phyloP scores from a whole-genome alignment of 2,113 vertebrate species.

The Tympanuchus pallidicinctus region DNA sequence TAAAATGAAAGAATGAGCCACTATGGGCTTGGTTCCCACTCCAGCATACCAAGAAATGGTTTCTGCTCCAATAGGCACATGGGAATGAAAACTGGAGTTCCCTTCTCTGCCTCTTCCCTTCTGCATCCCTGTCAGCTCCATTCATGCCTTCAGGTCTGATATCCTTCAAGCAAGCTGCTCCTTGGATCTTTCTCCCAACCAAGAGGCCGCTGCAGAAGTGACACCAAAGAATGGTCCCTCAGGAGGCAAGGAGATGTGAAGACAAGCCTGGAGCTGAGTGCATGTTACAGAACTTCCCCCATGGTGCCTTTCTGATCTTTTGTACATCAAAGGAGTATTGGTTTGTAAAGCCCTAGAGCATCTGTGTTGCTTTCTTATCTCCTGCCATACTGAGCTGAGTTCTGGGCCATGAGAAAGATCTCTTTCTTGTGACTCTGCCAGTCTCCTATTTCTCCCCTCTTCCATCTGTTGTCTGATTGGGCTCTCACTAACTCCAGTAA shows the following conservation, averaged over 20 bases:
- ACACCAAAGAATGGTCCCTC: neutral
- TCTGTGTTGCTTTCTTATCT: neutral
- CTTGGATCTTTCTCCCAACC: neutral
- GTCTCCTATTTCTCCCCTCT: neutral
- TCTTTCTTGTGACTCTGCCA: neutral
- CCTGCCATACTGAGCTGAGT: neutral
- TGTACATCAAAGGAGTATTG: neutral
- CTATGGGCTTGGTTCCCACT: neutral
- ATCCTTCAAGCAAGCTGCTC: neutral
- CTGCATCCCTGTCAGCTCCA: neutral
- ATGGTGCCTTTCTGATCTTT: neutral
- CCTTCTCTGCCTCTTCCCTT: neutral
- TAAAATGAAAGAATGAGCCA: neutral
- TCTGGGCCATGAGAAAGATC: neutral
- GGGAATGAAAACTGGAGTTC: neutral
- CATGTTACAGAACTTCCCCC: neutral
- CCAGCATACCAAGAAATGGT: accelerated
- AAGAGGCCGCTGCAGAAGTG: neutral
- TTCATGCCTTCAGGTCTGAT: neutral
- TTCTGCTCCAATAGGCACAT: neutral
- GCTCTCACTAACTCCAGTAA: accelerated
- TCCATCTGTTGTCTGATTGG: neutral
- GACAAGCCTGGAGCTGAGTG: neutral
- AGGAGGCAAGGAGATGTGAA: accelerated
- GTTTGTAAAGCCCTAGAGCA: neutral